Evolutionary conservation across 2,888 invertebrate genomes (phyloP).

Genomic region (Ectemnius continuus): DNA sequence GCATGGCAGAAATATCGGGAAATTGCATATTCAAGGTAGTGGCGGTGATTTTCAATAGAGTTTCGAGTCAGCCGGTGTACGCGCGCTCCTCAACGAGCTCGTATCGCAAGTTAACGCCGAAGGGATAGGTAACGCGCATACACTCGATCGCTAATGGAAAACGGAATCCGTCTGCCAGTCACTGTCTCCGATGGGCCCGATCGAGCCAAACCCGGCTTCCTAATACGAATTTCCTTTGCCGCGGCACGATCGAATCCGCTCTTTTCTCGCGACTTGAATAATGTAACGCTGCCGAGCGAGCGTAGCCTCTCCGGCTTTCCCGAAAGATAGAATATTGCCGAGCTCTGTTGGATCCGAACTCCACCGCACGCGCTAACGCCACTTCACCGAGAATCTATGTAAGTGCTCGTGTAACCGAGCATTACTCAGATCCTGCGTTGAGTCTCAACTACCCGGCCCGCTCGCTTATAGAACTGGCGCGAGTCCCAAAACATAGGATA

Average conservation of each 20-base stretch:
- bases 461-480: too few relatives aligned
- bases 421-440: too few relatives aligned
- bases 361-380: conserved; percentile 18
- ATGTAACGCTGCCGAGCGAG: conserved; percentile 48
- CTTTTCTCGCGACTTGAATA: conserved; percentile 53
- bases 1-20: too few relatives aligned
- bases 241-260: conserved; percentile 62
- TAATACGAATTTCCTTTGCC: conserved; percentile 66
- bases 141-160: conserved; percentile 43
- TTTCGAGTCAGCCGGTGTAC: too few relatives aligned
- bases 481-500: too few relatives aligned
- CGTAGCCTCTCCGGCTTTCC: conserved; percentile 23
- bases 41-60: too few relatives aligned
- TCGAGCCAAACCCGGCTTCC: conserved; percentile 31
- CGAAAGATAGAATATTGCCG: conserved; percentile 48
- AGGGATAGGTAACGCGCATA: conserved; percentile 33
- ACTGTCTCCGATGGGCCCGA: conserved; percentile 45
- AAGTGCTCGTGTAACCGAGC: not conserved
- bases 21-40: too few relatives aligned
- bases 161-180: conserved; percentile 49
- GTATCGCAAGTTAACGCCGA: conserved; percentile 18
- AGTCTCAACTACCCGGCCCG: too few relatives aligned
- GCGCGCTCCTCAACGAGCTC: too few relatives aligned
- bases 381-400: conserved; percentile 11
- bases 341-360: conserved; percentile 37